A percentile compares a stretch with the other conserved stretches of the same genome.
Conservation (phyloP, 2,113 vertebrate genomes). For the Ia io region DNA sequence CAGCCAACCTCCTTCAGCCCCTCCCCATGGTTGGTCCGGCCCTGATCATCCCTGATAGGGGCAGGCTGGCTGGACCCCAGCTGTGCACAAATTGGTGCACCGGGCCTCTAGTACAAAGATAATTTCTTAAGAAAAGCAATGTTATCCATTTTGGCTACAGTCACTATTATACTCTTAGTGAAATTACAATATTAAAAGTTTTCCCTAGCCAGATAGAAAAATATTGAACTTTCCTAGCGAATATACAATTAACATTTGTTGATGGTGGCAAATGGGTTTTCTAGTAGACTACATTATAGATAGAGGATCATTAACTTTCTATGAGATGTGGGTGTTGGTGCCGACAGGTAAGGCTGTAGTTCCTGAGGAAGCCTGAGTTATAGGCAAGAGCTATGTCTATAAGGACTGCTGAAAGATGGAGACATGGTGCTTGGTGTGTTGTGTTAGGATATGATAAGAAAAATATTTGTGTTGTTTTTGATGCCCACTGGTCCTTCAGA, state of each 20-base stretch:
- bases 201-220: neutral
- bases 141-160: neutral
- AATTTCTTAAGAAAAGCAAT: neutral
- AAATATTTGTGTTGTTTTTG: neutral
- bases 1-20: too few species aligned
- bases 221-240: neutral
- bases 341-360: neutral
- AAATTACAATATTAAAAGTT: neutral
- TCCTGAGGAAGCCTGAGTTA: neutral
- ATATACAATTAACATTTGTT: neutral
- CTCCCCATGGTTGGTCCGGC: too few species aligned
- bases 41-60: too few species aligned
- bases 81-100: too few species aligned
- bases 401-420: neutral
- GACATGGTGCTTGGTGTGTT: fast-evolving
- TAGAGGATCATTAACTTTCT: neutral
- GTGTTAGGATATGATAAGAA: neutral
- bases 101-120: neutral
- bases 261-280: neutral
- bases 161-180: neutral
- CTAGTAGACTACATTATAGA: neutral
- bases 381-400: neutral
- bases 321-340: neutral
- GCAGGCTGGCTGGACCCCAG: too few species aligned
- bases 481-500: neutral